Evolutionary conservation across 2,888 invertebrate species (phyloP).

Genomic region (Germaria angustata): DNA sequence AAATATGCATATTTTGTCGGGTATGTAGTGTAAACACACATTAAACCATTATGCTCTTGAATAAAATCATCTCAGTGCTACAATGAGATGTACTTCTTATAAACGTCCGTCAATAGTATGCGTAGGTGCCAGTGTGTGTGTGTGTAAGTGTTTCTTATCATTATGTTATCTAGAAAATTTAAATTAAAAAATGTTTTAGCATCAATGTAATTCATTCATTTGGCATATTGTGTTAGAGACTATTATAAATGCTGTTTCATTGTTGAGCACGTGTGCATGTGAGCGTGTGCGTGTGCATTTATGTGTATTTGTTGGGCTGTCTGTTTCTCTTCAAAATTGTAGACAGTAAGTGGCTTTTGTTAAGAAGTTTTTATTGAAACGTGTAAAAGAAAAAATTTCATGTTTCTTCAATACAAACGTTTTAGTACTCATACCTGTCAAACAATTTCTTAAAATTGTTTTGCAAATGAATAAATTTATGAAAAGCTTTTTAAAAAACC

Average conservation of each 20-base stretch:
- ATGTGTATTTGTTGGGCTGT: background rate
- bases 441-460: background rate
- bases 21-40: background rate
- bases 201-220: conserved; percentile 24
- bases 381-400: background rate
- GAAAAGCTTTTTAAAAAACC: background rate
- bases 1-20: background rate
- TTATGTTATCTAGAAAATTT: conserved; percentile 17
- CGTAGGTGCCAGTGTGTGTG: background rate
- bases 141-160: background rate
- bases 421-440: conserved; percentile 25
- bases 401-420: background rate
- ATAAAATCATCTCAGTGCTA: background rate
- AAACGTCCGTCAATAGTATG: background rate
- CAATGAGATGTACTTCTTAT: background rate
- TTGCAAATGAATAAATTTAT: conserved; percentile 2
- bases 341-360: conserved; percentile 60
- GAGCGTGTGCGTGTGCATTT: background rate
- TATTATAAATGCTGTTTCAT: background rate
- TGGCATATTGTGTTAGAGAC: conserved; percentile 18
- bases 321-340: conserved; percentile 31
- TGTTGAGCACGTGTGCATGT: background rate
- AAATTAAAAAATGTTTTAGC: conserved; percentile 31
- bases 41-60: background rate
- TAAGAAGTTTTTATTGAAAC: conserved; percentile 24